These are phyloP conservation scores for Timema podura DNA, from an alignment of 2,888 invertebrate species.

Conservation along the genomic window DNA sequence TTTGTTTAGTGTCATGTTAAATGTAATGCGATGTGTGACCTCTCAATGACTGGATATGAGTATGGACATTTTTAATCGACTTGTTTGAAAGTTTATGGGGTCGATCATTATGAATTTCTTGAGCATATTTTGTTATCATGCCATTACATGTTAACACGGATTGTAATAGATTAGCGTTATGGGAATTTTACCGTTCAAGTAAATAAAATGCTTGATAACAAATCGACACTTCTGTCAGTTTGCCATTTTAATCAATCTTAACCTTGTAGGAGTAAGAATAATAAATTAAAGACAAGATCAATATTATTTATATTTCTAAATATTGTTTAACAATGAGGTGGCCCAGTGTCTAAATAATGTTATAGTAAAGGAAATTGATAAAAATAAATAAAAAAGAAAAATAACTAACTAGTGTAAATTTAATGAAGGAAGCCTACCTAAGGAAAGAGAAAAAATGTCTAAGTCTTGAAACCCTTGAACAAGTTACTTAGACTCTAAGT, in stretches of 20 bases:
- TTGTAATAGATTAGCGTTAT: not conserved
- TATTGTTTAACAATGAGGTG: no score
- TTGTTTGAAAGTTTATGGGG: not conserved
- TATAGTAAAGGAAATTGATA: no score
- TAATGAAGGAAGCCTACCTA: no score
- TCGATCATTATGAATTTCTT: not conserved
- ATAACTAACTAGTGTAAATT: no score
- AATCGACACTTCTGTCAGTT: not conserved
- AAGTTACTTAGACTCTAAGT: not conserved
- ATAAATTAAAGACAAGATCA: not conserved
- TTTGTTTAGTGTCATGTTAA: not conserved
- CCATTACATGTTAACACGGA: not conserved
- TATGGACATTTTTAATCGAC: not conserved
- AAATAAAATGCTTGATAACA: not conserved
- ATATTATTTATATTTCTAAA: not conserved
- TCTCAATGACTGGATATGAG: not conserved
- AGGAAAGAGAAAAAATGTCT: no score
- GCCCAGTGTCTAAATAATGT: no score
- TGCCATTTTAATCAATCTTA: not conserved
- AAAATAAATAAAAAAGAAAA: no score
- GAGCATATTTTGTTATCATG: not conserved
- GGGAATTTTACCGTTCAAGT: not conserved
- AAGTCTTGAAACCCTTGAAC: not conserved
- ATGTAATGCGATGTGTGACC: not conserved
- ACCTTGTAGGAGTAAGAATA: constrained; percentile 2